Evolutionary conservation across 2,888 invertebrate species (phyloP).

Genomic region (Eudasyphora cyanicolor): DNA sequence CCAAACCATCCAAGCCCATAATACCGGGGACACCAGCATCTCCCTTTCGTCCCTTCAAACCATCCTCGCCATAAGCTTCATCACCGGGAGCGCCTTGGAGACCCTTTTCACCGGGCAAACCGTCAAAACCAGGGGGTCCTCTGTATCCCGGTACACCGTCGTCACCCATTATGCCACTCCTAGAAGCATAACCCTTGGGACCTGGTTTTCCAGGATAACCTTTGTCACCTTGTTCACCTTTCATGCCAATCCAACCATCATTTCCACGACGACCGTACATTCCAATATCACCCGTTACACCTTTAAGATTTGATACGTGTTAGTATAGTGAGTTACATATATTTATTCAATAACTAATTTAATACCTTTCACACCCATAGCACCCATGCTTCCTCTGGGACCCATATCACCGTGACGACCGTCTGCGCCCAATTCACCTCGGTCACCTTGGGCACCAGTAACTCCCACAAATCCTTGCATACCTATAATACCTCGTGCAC

Average conservation of each 20-base stretch:
- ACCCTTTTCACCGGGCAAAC: conserved; percentile 80
- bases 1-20: conserved; percentile 80
- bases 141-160: conserved; percentile 80
- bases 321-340: too few species aligned
- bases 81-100: conserved; percentile 83
- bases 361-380: conserved; percentile 75
- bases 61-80: conserved; percentile 81
- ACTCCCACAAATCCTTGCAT: conserved; percentile 73
- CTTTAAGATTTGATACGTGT: conserved; percentile 57
- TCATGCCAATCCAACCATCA: conserved; percentile 71
- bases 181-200: conserved; percentile 82
- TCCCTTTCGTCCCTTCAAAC: conserved; percentile 82
- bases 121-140: conserved; percentile 79
- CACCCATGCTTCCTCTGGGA: conserved; percentile 79
- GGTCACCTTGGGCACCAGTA: conserved; percentile 78
- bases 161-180: conserved; percentile 84
- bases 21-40: conserved; percentile 83
- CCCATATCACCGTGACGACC: conserved; percentile 74
- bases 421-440: conserved; percentile 83
- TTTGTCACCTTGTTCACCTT: conserved; percentile 74
- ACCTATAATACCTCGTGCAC: conserved; percentile 71
- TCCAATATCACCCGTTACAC: conserved; percentile 74
- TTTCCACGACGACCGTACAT: conserved; percentile 72
- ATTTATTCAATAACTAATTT: background rate
- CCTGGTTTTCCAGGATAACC: conserved; percentile 73